Percentiles rank a stretch among this genome's conserved stretches.
These are phyloP conservation scores for Nyctalus aviator DNA, from an alignment of 2,797 vertebrate genomes.

Conservation along the genomic window DNA sequence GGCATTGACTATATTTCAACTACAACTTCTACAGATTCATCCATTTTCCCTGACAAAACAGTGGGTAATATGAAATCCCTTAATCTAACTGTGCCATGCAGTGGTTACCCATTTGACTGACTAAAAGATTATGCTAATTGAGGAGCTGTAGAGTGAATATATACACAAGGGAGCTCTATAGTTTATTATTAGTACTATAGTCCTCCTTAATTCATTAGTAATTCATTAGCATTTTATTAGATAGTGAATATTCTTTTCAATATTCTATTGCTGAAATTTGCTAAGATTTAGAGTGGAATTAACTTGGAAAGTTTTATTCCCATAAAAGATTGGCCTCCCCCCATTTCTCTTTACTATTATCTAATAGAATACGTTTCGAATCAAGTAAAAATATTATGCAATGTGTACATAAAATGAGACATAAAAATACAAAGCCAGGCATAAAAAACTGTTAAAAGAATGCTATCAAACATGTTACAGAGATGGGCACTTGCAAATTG, in stretches of 20 bases:
- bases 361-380: not conserved
- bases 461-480: not conserved
- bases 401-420: not conserved
- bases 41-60: not conserved
- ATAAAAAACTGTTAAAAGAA: not conserved
- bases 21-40: not conserved
- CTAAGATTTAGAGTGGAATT: conserved; percentile 50
- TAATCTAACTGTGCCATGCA: not conserved
- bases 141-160: not conserved
- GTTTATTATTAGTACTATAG: conserved; percentile 4
- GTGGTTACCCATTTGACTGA: not conserved
- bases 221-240: not conserved
- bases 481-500: not conserved
- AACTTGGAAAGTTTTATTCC: not conserved
- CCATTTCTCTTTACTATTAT: conserved; percentile 6
- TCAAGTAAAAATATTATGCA: not conserved
- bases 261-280: not conserved
- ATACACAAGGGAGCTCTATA: not conserved
- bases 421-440: conserved; percentile 19
- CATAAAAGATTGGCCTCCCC: not conserved
- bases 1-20: not conserved
- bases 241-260: not conserved
- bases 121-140: conserved; percentile 11
- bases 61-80: not conserved
- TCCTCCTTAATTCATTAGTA: conserved; percentile 35